Evolutionary conservation across 2,888 invertebrate genomes (phyloP), one percentile per base, ranked within the genome.

Genomic region (Drosophila suboccidentalis): DNA sequence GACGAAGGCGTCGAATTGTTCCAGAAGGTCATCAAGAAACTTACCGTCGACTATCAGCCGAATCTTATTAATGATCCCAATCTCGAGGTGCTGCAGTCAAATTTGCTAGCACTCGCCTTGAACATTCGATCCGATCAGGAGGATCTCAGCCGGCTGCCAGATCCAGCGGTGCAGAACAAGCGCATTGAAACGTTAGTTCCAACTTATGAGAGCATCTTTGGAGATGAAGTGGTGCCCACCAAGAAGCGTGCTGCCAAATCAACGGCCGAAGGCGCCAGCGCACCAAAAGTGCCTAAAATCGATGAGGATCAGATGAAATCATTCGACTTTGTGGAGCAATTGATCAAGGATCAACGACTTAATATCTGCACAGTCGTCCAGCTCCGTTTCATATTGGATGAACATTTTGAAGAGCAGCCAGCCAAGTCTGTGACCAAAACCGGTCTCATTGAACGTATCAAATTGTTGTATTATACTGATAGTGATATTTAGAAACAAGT

Each of bases 31-130:
- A 91, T 96, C 19, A 93, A 93, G 29, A 94, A 94, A 65, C 90
- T 96, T 53, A 92, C 93, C 55, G 94, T 95, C 90, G 93, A 94
- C 71, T 96, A 95, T 89, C 93, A 93, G 64, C 93, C 95, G 36
- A 94, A 95, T 71, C 93, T 94, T 76, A 95, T 96, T 92, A 95
- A 95, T 87, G 95, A 96, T 92, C 96, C 96, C 0, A 93, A 93
- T 62, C 90, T 95, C 32, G 95, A 96, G 89, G 93, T 81, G 34
- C 93, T 95, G 77, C 95, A 95, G 91, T 93, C 94, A 17, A 95
- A 95, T 78, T 93, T 96, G 29, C 95, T 96, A 91, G 95, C 95
- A 0, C 93, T 95, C 76, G 95, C 96, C 1, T 93, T 96, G 44
- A 94, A 95, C 78, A 88, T 96, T 44, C 94, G 94, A 75, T 93